Percentiles rank a stretch among this genome's conserved stretches.
phyloP scores from a whole-genome alignment of 2,797 vertebrate genomes.

The Fistularia tabacaria region DNA sequence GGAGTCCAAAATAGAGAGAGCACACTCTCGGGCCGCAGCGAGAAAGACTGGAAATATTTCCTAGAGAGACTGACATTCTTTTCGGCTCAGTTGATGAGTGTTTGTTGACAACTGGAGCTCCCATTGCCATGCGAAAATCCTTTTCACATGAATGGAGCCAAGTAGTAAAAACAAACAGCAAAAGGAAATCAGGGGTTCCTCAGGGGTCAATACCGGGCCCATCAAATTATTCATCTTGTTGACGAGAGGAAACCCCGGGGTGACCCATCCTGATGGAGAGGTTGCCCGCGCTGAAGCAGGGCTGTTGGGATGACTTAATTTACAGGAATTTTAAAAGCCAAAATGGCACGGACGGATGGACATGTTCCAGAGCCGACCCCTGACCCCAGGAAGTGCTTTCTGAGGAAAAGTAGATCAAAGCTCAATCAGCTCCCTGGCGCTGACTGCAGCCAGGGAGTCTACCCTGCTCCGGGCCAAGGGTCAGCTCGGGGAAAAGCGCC shows the following conservation, averaged over 20 bases:
- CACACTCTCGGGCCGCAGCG: neutral
- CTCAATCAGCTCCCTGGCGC: conserved; percentile 74
- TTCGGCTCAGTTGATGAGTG: conserved; percentile 38
- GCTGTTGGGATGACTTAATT: conserved; percentile 74
- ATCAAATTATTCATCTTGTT: conserved; percentile 69
- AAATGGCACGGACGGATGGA: conserved; percentile 76
- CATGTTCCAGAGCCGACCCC: conserved; percentile 78
- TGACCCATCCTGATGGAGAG: conserved; percentile 46
- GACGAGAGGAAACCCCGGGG: conserved; percentile 58
- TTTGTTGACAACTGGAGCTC: conserved; percentile 55
- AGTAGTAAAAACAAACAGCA: conserved; percentile 67
- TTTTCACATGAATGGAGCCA: conserved; percentile 54
- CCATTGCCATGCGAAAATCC: conserved; percentile 50
- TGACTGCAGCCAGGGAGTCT: conserved; percentile 73
- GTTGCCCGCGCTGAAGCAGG: conserved; percentile 30
- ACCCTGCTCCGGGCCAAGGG: conserved; percentile 66
- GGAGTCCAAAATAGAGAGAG: neutral
- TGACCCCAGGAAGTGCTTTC: conserved; percentile 79
- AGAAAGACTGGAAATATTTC: conserved; percentile 27
- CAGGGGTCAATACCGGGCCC: conserved; percentile 54
- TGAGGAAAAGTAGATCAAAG: conserved; percentile 75
- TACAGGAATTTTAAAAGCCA: conserved; percentile 78
- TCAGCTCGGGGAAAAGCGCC: conserved; percentile 62
- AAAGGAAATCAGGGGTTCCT: conserved; percentile 61
- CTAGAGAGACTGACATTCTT: conserved; percentile 29